phyloP scores from a whole-genome alignment of 2,888 invertebrate species.

The Dioctria linearis region DNA sequence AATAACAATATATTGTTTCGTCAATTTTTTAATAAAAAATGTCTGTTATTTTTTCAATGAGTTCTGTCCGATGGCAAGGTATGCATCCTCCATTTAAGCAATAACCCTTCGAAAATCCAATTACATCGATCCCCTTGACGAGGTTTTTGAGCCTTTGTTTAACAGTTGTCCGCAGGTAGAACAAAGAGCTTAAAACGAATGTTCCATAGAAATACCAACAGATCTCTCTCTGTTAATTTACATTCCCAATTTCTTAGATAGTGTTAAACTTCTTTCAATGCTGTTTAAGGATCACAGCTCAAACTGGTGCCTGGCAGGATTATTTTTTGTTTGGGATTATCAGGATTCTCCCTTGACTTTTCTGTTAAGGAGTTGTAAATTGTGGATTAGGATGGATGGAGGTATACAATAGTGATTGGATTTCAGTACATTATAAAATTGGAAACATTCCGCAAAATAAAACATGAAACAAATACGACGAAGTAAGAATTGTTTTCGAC shows the following conservation, averaged over 20 bases:
- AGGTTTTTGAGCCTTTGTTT: neutral
- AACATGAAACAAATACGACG: too few relatives aligned
- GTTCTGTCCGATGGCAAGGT: too few relatives aligned
- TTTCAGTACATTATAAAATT: slow-evolving; percentile 3
- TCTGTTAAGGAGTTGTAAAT: slow-evolving; percentile 67
- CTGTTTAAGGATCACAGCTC: neutral
- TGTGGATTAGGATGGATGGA: slow-evolving; percentile 62
- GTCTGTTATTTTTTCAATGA: too few relatives aligned
- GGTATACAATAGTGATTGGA: slow-evolving; percentile 55
- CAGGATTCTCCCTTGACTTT: slow-evolving; percentile 66
- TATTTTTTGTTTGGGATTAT: slow-evolving; percentile 54
- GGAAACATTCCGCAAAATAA: too few relatives aligned
- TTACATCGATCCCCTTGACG: neutral
- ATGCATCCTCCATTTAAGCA: neutral
- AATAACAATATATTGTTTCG: too few relatives aligned
- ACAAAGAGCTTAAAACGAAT: neutral
- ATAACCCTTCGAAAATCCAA: neutral
- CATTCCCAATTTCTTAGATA: too few relatives aligned
- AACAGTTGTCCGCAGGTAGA: neutral
- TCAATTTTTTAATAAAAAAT: too few relatives aligned
- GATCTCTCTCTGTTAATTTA: too few relatives aligned
- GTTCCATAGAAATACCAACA: too few relatives aligned
- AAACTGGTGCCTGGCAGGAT: slow-evolving; percentile 15
- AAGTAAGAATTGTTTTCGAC: too few relatives aligned
- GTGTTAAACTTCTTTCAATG: neutral